Conservation (phyloP, 2,113 vertebrate species). For the Glaucomys volans region DNA sequence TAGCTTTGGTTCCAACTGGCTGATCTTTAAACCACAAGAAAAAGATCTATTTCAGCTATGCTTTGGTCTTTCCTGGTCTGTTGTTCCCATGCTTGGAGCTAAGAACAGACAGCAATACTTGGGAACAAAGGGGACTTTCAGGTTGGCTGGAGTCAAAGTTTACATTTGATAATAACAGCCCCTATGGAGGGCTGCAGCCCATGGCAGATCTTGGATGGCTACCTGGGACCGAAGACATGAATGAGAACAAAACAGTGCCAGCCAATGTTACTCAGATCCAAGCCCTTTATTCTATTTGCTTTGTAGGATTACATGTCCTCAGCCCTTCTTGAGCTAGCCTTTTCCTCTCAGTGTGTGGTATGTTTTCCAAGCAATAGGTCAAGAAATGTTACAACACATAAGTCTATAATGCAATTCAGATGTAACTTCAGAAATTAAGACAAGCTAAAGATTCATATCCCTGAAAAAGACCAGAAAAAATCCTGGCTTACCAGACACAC, state of each 20-base stretch:
- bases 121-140: conserved; percentile 59
- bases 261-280: conserved; percentile 20
- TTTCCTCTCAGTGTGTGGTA: conserved; percentile 71
- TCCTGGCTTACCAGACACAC: background rate
- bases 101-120: conserved; percentile 75
- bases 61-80: conserved; percentile 72
- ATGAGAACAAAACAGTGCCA: conserved; percentile 58
- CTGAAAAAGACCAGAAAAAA: conserved; percentile 59
- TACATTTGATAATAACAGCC: conserved; percentile 2
- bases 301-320: conserved; percentile 66
- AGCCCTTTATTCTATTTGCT: conserved; percentile 28
- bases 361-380: conserved; percentile 64
- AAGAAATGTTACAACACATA: conserved; percentile 51
- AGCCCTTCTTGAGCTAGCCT: conserved; percentile 42
- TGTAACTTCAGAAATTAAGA: conserved; percentile 70
- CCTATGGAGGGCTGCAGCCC: background rate
- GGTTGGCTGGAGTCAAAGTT: conserved; percentile 52
- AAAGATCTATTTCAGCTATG: conserved; percentile 84
- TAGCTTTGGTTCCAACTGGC: conserved; percentile 84
- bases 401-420: conserved; percentile 74
- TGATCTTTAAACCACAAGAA: conserved; percentile 85
- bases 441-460: conserved; percentile 38
- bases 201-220: background rate
- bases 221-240: conserved; percentile 2
- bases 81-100: conserved; percentile 81